phyloP scores from a whole-genome alignment of 2,888 invertebrate genomes.

The Ormyrus thymus region DNA sequence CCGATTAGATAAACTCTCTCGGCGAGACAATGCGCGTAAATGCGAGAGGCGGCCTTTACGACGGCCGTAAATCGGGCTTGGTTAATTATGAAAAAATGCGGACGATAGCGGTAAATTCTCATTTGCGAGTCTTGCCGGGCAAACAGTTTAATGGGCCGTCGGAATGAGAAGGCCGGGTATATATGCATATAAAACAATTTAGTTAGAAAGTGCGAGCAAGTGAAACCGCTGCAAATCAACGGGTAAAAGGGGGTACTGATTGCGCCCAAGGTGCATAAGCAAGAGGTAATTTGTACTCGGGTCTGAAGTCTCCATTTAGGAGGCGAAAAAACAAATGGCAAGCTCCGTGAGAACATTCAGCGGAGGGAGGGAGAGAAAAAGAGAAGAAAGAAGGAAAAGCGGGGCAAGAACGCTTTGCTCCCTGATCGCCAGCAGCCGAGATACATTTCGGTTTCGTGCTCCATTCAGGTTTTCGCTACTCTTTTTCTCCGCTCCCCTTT shows the following conservation, averaged over 20 bases:
- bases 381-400: constrained; percentile 10
- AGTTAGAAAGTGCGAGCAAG: constrained; percentile 17
- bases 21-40: no score
- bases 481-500: not conserved
- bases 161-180: not conserved
- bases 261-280: constrained; percentile 33
- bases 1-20: no score
- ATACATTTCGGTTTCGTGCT: constrained; percentile 45
- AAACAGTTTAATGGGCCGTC: not conserved
- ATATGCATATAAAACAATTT: constrained; percentile 19
- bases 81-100: no score
- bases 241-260: not conserved
- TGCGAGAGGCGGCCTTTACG: no score
- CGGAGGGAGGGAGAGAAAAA: not conserved
- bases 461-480: constrained; percentile 30
- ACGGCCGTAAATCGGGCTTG: no score
- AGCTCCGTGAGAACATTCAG: constrained; percentile 9
- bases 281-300: constrained; percentile 36
- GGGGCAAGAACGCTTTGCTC: not conserved
- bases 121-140: not conserved
- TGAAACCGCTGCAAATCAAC: constrained; percentile 1
- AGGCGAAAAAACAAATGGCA: constrained; percentile 14
- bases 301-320: constrained; percentile 38
- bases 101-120: constrained; percentile 5
- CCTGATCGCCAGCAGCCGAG: not conserved